Conservation (phyloP, 2,888 invertebrate species). For the Phragmatobia fuliginosa region DNA sequence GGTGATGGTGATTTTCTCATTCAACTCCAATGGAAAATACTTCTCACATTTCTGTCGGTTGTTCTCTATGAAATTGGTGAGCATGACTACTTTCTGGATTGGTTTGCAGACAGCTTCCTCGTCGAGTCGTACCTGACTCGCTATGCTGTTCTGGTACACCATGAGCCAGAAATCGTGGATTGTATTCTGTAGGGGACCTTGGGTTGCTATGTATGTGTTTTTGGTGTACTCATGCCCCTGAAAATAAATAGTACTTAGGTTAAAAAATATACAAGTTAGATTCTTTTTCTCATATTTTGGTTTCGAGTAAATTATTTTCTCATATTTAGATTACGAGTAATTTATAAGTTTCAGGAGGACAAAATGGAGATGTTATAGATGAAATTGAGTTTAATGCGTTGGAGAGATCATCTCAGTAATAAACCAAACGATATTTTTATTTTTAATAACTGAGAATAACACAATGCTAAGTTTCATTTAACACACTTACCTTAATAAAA, state of each 20-base stretch:
- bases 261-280: no score
- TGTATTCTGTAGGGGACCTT: conserved; percentile 96
- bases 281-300: no score
- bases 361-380: no score
- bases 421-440: no score
- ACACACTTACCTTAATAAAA: conserved; percentile 92
- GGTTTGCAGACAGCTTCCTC: conserved; percentile 17
- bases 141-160: conserved; percentile 88
- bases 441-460: no score
- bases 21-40: conserved; percentile 91
- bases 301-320: no score
- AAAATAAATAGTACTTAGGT: conserved; percentile 38
- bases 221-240: conserved; percentile 96
- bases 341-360: not conserved
- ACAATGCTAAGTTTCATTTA: not conserved
- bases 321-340: no score
- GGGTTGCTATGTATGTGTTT: conserved; percentile 96
- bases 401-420: no score
- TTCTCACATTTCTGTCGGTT: conserved; percentile 95
- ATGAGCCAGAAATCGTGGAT: conserved; percentile 97
- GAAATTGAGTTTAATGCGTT: no score
- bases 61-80: conserved; percentile 95
- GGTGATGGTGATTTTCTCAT: conserved; percentile 72
- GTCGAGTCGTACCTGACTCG: conserved; percentile 33
- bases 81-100: conserved; percentile 93